Base-by-base conservation (phyloP, 2,797 vertebrate genomes). In the Poeciliopsis infans region DNA sequence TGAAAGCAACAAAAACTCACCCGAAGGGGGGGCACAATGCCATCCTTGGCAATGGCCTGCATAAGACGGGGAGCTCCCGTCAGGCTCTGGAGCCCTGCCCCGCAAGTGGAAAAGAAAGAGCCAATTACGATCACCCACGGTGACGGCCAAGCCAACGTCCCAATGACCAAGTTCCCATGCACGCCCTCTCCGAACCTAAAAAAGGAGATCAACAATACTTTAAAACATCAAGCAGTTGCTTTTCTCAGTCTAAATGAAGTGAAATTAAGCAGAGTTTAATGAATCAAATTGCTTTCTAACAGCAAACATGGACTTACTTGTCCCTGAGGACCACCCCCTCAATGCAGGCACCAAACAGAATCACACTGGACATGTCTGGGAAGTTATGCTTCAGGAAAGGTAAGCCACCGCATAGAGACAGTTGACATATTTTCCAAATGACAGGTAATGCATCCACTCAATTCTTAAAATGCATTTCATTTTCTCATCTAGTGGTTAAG, bases 121-220 rank as follows among this genome's bases (percentile, higher is more conserved):
- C 98, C 98, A 0, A 99, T 96, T 89, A 99, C 98, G 25, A 99
- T 99, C 86, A 99, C 98, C 98, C 98, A 99, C 0, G 98, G 98
- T 10, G 97, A 98, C 0, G 98, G 98, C 98, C 98, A 99, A 0
- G 98, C 97, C 88, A 99, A 82, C 0, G 98, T 99, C 79, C 98
- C 98, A 7, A 99, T 98, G 87, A 99, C 98, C 93, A 99, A 91
- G 90, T 99, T 99, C 80, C 98, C 98, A 0, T 97, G 96, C 82
- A 99, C 98, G 0, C 97, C 97, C 89, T 99, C 98, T 6, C 98
- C 98, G 13, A 99, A 99, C 94, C 98, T 99, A 86, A 25, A 79
- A 33, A 16, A 28, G 0, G 12, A 73, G 16, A 79, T 36, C 46
- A 75, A 4, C 15, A 59, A 28, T 43, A 47, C 47, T 68, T 25